Evolutionary conservation across 2,797 vertebrate genomes (phyloP).

Genomic region (Hypotaenidia philippensis): DNA sequence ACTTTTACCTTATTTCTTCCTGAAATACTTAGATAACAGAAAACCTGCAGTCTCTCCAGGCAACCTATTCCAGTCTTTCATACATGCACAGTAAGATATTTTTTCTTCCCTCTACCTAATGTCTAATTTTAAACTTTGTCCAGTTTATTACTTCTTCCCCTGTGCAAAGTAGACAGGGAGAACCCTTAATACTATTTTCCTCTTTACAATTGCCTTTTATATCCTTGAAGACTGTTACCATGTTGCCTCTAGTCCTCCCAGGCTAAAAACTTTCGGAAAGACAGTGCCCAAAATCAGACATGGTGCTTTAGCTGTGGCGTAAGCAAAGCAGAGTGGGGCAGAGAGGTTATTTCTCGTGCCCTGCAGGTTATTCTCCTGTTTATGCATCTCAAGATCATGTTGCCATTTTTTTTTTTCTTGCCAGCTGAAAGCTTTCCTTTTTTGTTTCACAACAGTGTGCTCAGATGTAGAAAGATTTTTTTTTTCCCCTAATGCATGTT

Average conservation of each 20-base stretch:
- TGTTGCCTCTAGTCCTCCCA: not conserved
- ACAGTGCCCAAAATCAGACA: not conserved
- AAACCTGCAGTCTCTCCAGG: not conserved
- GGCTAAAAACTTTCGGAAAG: not conserved
- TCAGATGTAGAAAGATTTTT: conserved; percentile 20
- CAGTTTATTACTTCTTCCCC: not conserved
- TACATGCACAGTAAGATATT: not conserved
- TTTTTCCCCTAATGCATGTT: not conserved
- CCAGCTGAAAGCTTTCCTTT: conserved; percentile 25
- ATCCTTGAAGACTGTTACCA: not conserved
- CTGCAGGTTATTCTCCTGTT: conserved; percentile 31
- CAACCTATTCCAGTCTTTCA: not conserved
- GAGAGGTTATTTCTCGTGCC: not conserved
- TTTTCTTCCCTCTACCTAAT: fast-evolving
- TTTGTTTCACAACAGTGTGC: conserved; percentile 10
- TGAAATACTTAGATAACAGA: not conserved
- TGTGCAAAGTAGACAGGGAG: not conserved
- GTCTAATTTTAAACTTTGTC: not conserved
- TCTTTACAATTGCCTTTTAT: not conserved
- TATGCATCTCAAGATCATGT: not conserved
- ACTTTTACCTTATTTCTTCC: not conserved
- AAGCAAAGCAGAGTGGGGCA: not conserved
- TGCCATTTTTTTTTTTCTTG: not conserved
- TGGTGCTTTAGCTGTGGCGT: not conserved
- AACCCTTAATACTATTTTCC: not conserved